A percentile compares a stretch with the other conserved stretches of the same genome.
Conservation (phyloP, 1,140 invertebrate species). For the Eumeta japonica region DNA sequence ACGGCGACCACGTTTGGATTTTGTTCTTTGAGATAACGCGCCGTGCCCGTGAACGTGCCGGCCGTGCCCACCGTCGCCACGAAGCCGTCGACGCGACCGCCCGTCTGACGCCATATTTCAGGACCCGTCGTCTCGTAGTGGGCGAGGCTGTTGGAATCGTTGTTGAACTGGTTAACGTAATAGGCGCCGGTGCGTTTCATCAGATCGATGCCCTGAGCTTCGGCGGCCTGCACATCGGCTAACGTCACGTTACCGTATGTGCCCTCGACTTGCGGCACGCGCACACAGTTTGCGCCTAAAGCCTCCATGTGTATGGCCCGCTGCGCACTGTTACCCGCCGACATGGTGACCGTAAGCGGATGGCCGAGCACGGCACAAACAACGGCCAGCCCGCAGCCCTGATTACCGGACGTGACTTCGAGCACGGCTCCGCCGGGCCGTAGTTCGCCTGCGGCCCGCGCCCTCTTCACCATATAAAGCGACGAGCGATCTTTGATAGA, state of each 20-base stretch:
- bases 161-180: conserved; percentile 43
- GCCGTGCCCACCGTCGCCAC: conserved; percentile 42
- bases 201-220: conserved; percentile 28
- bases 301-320: conserved; percentile 47
- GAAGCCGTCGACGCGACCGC: conserved; percentile 38
- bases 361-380: conserved; percentile 43
- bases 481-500: conserved; percentile 46
- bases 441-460: conserved; percentile 25
- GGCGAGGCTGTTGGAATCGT: conserved; percentile 26
- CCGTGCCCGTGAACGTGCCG: conserved; percentile 37
- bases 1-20: conserved; percentile 31
- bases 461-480: conserved; percentile 34
- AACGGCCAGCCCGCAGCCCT: conserved; percentile 42
- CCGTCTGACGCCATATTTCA: conserved; percentile 46
- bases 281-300: conserved; percentile 37
- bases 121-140: conserved; percentile 41
- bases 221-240: conserved; percentile 34
- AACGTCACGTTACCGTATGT: conserved; percentile 43
- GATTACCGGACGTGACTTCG: conserved; percentile 46
- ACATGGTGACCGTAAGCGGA: conserved; percentile 40
- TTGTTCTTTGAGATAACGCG: conserved; percentile 40
- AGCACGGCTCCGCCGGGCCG: conserved; percentile 33
- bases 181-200: conserved; percentile 33
- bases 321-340: conserved; percentile 41
- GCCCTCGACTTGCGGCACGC: conserved; percentile 43